Evolutionary conservation across 2,113 vertebrate species (phyloP).

Genomic region (Trochalopteron elliotii): DNA sequence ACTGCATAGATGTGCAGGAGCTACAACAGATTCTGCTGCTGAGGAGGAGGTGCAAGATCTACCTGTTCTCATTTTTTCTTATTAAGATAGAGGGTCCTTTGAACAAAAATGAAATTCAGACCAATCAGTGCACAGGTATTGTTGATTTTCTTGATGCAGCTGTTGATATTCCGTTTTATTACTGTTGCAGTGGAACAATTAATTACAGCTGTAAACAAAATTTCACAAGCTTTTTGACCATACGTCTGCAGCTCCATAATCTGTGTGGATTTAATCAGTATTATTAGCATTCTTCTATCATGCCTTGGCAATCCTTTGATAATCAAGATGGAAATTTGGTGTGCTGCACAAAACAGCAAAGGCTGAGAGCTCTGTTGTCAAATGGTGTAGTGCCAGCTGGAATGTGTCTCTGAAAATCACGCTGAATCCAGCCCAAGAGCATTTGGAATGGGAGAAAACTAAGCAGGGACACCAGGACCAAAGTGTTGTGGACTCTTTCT

Average conservation of each 20-base stretch:
- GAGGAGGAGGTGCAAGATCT: background rate
- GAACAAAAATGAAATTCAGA: background rate
- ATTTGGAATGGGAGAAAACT: background rate
- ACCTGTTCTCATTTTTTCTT: background rate
- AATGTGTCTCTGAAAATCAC: background rate
- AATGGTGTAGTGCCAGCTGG: background rate
- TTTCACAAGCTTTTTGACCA: slow-evolving; percentile 51
- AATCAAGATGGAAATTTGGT: slow-evolving; percentile 45
- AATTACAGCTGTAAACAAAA: slow-evolving; percentile 41
- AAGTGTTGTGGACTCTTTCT: background rate
- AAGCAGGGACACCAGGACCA: background rate
- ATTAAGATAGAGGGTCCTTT: background rate
- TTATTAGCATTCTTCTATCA: slow-evolving; percentile 60
- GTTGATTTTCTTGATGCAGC: background rate
- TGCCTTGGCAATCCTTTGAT: slow-evolving; percentile 42
- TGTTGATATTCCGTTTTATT: slow-evolving; percentile 40
- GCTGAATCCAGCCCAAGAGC: background rate
- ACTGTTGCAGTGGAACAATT: background rate
- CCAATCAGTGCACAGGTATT: background rate
- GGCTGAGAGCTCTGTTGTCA: background rate
- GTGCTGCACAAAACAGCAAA: background rate
- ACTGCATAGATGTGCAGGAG: background rate
- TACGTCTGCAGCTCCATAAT: background rate
- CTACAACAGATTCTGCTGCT: background rate
- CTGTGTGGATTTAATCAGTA: slow-evolving; percentile 45